phyloP scores from a whole-genome alignment of 2,888 invertebrate genomes.

The Timema cristinae region DNA sequence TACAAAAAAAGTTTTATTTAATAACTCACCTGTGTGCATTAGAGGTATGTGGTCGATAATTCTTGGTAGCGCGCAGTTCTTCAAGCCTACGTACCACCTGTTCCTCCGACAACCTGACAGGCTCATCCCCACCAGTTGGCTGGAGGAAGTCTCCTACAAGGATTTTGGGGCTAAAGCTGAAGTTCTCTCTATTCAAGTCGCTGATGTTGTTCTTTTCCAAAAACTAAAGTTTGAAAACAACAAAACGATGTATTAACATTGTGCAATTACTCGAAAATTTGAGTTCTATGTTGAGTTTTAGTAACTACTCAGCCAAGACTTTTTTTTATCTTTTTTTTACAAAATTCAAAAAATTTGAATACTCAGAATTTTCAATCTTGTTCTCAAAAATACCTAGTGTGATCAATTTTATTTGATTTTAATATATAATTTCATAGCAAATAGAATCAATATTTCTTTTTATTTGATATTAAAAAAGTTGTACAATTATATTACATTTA shows the following conservation, averaged over 20 bases:
- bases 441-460: too few species aligned
- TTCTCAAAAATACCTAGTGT: too few species aligned
- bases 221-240: slow-evolving; percentile 53
- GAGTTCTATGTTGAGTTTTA: too few species aligned
- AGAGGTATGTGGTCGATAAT: slow-evolving; percentile 29
- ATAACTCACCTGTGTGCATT: slow-evolving; percentile 9
- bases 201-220: slow-evolving; percentile 62
- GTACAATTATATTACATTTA: too few species aligned
- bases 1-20: too few species aligned
- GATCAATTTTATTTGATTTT: too few species aligned
- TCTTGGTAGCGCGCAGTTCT: slow-evolving; percentile 40
- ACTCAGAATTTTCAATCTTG: too few species aligned
- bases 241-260: neutral
- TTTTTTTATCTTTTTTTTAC: too few species aligned
- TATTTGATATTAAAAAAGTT: too few species aligned
- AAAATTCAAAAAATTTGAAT: too few species aligned
- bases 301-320: too few species aligned
- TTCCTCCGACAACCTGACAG: slow-evolving; percentile 70
- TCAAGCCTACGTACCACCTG: slow-evolving; percentile 73
- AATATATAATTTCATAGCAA: too few species aligned
- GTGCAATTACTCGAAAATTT: neutral
- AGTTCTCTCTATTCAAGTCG: slow-evolving; percentile 78
- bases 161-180: slow-evolving; percentile 85
- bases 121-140: slow-evolving; percentile 63
- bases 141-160: slow-evolving; percentile 90